phyloP scores from a whole-genome alignment of 2,113 vertebrate species.

The Nothoprocta perdicaria region DNA sequence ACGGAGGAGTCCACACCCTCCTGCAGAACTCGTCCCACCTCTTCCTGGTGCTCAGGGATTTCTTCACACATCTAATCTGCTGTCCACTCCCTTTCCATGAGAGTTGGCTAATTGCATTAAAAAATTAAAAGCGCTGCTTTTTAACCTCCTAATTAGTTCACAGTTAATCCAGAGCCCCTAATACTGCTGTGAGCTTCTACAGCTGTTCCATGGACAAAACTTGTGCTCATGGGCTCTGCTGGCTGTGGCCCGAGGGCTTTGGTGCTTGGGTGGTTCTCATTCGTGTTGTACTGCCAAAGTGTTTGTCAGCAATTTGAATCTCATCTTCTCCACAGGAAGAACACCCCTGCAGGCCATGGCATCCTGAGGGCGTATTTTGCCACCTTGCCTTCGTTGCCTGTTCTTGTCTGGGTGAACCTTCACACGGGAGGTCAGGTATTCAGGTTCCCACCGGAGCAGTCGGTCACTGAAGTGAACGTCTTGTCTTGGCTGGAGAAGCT shows the following conservation, averaged over 20 bases:
- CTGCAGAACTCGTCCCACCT: neutral
- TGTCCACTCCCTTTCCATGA: accelerated
- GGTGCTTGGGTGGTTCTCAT: neutral
- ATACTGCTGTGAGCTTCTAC: neutral
- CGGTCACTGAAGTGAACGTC: constrained; percentile 77
- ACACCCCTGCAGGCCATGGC: constrained; percentile 84
- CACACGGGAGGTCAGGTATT: constrained; percentile 81
- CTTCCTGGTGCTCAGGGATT: neutral
- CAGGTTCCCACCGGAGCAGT: constrained; percentile 81
- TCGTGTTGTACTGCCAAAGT: neutral
- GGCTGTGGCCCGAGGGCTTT: neutral
- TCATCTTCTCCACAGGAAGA: constrained; percentile 77
- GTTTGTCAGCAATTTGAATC: neutral
- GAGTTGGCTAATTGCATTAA: neutral
- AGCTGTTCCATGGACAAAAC: neutral
- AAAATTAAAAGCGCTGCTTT: neutral
- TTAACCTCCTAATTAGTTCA: neutral
- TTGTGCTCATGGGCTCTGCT: neutral
- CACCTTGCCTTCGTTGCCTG: constrained; percentile 79
- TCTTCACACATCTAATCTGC: neutral
- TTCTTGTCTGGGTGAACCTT: constrained; percentile 85
- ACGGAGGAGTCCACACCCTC: neutral
- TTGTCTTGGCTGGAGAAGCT: constrained; percentile 86
- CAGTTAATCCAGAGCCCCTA: too few relatives aligned
- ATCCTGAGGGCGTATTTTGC: constrained; percentile 85